A percentile compares a stretch with the other conserved stretches of the same genome.
Conservation (phyloP, 2,888 invertebrate species). For the Drosophila neotestacea region DNA sequence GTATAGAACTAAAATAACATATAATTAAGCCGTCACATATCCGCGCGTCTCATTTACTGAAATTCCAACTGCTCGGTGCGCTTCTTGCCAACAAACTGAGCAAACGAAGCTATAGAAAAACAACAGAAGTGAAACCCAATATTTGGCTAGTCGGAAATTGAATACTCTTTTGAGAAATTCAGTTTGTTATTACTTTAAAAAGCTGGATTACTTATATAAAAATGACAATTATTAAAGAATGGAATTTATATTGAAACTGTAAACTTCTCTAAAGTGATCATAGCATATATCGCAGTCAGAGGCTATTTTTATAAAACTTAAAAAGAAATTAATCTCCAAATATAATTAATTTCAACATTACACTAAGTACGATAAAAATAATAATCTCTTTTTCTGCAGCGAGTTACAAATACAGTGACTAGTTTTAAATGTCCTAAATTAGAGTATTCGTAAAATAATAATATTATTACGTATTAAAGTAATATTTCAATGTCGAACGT, state of each 20-base stretch:
- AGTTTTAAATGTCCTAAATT: neutral
- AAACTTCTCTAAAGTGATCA: too few relatives aligned
- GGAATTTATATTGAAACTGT: too few relatives aligned
- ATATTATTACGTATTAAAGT: conserved; percentile 40
- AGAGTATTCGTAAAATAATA: conserved; percentile 30
- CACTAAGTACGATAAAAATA: too few relatives aligned
- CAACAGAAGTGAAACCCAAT: conserved; percentile 10
- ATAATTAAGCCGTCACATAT: conserved; percentile 56
- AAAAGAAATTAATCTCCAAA: too few relatives aligned
- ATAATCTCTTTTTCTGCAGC: neutral
- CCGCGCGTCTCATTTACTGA: conserved; percentile 31
- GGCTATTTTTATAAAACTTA: too few relatives aligned
- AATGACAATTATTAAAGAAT: too few relatives aligned
- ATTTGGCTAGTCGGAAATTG: neutral
- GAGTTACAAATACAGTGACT: neutral
- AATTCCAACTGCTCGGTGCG: conserved; percentile 61
- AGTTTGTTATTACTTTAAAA: neutral
- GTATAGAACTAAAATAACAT: conserved; percentile 39
- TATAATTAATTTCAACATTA: too few relatives aligned
- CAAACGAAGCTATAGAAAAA: conserved; percentile 48
- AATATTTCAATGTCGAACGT: conserved; percentile 64
- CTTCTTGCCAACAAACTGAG: conserved; percentile 60
- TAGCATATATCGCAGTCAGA: too few relatives aligned
- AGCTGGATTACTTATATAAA: neutral
- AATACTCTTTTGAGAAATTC: conserved; percentile 31